A percentile compares a stretch with the other conserved stretches of the same genome.
Conservation (phyloP, 2,888 invertebrate genomes). For the Galeopsomyia nigrocyanea region DNA sequence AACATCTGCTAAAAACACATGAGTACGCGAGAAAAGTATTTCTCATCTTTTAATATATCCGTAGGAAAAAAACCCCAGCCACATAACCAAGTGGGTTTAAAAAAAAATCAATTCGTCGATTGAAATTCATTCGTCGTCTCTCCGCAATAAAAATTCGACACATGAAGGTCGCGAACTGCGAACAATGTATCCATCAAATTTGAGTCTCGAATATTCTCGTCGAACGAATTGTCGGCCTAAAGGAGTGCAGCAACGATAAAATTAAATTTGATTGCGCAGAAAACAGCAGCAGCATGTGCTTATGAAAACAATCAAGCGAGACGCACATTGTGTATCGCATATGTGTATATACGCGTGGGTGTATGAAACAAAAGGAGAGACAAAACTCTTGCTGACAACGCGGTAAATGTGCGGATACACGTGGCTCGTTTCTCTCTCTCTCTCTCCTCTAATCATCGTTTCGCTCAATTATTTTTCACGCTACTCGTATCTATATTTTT, state of each 20-base stretch:
- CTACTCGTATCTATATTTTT: neutral
- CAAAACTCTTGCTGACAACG: constrained; percentile 7
- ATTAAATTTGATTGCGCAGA: no score
- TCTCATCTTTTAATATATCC: neutral
- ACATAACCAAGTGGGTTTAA: neutral
- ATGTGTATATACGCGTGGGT: no score
- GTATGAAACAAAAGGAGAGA: constrained; percentile 26
- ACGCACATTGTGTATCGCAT: no score
- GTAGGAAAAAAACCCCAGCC: neutral
- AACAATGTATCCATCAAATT: no score
- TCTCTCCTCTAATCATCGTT: no score
- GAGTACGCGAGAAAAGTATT: neutral
- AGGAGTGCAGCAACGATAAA: no score
- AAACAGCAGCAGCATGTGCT: no score
- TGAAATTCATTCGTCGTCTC: constrained; percentile 22
- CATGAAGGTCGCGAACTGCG: constrained; percentile 1
- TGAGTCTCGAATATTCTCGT: no score
- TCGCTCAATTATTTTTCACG: neutral
- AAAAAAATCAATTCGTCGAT: constrained; percentile 12
- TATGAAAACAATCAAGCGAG: no score
- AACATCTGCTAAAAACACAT: constrained; percentile 7
- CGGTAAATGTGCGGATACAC: constrained; percentile 3
- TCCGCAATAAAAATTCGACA: neutral
- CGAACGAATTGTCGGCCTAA: no score
- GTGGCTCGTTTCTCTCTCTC: no score